phyloP scores from a whole-genome alignment of 1,140 invertebrate species.

The Nylanderia fulva region DNA sequence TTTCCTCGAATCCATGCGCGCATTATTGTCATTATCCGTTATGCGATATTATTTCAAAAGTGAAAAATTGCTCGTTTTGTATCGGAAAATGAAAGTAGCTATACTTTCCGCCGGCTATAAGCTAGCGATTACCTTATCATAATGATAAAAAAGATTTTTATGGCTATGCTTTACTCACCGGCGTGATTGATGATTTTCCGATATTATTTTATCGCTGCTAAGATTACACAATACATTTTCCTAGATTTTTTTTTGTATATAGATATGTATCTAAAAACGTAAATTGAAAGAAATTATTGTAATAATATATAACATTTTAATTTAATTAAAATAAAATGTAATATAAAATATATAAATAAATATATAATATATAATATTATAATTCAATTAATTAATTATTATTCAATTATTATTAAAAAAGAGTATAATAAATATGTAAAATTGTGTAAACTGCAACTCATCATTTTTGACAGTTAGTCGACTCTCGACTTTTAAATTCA shows the following conservation, averaged over 20 bases:
- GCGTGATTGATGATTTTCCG: neutral
- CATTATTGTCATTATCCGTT: neutral
- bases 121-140: slow-evolving; percentile 16
- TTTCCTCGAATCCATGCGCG: neutral
- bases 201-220: slow-evolving; percentile 1
- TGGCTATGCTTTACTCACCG: neutral
- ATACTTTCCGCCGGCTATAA: neutral
- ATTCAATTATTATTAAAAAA: no score
- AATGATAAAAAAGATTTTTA: slow-evolving; percentile 16
- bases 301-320: no score
- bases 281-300: no score
- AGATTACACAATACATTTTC: neutral
- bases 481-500: neutral
- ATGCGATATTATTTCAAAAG: neutral
- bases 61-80: neutral
- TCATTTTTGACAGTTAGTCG: neutral
- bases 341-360: neutral
- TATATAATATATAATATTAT: no score
- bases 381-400: no score
- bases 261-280: no score
- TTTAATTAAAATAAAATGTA: neutral
- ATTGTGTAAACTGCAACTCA: no score
- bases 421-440: no score
- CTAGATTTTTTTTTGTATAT: no score
- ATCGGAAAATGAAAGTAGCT: neutral